Evolutionary conservation across 2,888 invertebrate species (phyloP).

Genomic region (Nemapogon koenigi): DNA sequence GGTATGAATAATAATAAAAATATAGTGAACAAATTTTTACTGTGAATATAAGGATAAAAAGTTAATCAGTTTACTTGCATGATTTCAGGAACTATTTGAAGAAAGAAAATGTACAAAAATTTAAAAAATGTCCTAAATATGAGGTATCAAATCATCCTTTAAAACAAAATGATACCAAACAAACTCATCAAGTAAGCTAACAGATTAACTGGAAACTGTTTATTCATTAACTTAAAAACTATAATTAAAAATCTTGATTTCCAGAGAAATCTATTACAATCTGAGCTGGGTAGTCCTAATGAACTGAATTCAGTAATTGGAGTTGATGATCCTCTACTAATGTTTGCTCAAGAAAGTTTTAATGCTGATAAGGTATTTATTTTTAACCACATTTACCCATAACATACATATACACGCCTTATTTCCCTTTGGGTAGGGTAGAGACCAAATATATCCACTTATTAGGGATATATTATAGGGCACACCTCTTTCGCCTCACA

Average conservation of each 20-base stretch:
- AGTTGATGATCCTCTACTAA: slow-evolving; percentile 46
- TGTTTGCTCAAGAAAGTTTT: slow-evolving; percentile 41
- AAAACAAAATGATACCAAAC: slow-evolving; percentile 29
- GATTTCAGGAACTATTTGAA: slow-evolving; percentile 4
- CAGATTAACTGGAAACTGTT: no score
- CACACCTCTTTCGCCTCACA: no score
- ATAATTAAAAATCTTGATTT: background rate
- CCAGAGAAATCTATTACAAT: background rate
- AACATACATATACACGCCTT: no score
- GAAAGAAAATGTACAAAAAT: background rate
- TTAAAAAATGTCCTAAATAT: slow-evolving; percentile 28
- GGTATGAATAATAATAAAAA: background rate
- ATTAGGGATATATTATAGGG: no score
- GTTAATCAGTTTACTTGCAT: no score
- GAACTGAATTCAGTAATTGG: slow-evolving; percentile 54
- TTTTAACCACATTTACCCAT: slow-evolving; percentile 1
- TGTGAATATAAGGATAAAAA: no score
- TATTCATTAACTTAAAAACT: background rate
- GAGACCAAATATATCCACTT: no score
- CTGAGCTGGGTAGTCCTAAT: slow-evolving; percentile 32
- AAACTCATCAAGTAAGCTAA: no score
- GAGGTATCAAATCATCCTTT: slow-evolving; percentile 47
- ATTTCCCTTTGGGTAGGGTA: no score
- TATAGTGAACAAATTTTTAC: no score
- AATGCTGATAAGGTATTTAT: slow-evolving; percentile 34